Base-by-base conservation (phyloP, 2,797 vertebrate genomes). In the Megalops cyprinoides region DNA sequence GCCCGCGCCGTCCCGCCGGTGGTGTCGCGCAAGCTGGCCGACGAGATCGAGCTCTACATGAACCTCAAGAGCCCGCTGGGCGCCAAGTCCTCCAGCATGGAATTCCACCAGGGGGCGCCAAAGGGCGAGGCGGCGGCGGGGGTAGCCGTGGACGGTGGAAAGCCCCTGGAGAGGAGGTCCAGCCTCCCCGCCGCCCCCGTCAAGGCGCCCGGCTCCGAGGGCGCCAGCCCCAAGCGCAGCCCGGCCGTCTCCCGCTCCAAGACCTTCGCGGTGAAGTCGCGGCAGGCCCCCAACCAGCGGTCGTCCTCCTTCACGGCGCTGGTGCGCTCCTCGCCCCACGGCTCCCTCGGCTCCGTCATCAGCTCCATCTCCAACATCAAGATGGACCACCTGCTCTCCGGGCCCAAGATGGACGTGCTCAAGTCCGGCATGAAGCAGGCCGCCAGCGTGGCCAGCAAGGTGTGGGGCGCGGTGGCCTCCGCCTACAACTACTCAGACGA, bases 11-110 rank as follows among this genome's bases (percentile, higher is more conserved):
- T 94, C 73, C 97, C 96, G 0, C 91, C 91, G 0, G 93, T 96
- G 84, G 96, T 96, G 81, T 96, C 97, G 69, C 96, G 97, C 67
- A 99, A 99, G 84, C 93, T 99, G 78, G 98, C 98, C 0, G 97
- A 98, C 84, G 98, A 99, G 91, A 99, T 99, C 12, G 96, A 99
- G 90, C 97, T 93, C 92, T 99, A 99, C 85, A 99, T 99, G 98
- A 99, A 96, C 85, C 92, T 99, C 44, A 95, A 94, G 82, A 96
- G 89, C 78, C 97, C 97, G 0, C 85, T 97, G 55, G 94, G 95
- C 18, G 89, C 75, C 55, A 98, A 97, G 86, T 97, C 97, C 82
- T 95, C 95, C 77, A 99, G 97, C 90, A 97, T 97, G 96, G 98
- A 99, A 87, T 92, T 98, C n/a, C 94, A 96, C 74, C 92, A 92